A percentile compares a stretch with the other conserved stretches of the same genome.
These are phyloP conservation scores for Leucoraja ocellata DNA, from an alignment of 2,797 vertebrate genomes.

Conservation along the genomic window DNA sequence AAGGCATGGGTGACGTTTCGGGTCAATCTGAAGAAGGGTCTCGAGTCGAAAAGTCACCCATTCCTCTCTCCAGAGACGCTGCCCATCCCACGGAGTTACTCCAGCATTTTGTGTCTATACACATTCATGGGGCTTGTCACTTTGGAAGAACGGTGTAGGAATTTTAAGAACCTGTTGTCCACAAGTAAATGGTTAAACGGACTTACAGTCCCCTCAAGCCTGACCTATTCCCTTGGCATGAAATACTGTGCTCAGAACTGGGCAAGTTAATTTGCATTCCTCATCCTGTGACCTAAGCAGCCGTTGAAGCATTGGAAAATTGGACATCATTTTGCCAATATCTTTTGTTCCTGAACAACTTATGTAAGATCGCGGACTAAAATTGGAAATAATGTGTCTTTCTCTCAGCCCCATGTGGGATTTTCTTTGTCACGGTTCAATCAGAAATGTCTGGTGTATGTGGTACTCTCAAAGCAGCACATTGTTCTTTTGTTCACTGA, in stretches of 20 bases:
- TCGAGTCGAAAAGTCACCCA: too few relatives aligned
- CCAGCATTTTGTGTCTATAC: neutral
- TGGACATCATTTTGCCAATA: neutral
- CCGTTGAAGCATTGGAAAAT: neutral
- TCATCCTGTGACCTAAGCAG: neutral
- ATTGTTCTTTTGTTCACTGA: slow-evolving; percentile 18
- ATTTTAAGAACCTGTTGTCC: neutral
- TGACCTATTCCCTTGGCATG: neutral
- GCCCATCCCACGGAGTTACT: too few relatives aligned
- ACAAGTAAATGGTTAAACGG: neutral
- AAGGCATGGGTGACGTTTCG: too few relatives aligned
- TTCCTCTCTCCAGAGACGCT: too few relatives aligned
- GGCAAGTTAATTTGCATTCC: neutral
- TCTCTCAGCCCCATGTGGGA: neutral
- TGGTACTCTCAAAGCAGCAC: neutral
- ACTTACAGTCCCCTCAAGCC: neutral
- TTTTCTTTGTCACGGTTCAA: neutral
- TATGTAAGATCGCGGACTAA: neutral
- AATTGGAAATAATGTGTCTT: neutral
- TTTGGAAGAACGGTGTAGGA: neutral
- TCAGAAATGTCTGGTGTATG: neutral
- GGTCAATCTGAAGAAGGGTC: too few relatives aligned
- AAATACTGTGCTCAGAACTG: neutral
- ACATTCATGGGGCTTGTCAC: neutral
- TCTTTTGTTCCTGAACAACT: neutral